Base-by-base conservation (phyloP, 1,140 invertebrate genomes). In the Aphelenchoides avenae region DNA sequence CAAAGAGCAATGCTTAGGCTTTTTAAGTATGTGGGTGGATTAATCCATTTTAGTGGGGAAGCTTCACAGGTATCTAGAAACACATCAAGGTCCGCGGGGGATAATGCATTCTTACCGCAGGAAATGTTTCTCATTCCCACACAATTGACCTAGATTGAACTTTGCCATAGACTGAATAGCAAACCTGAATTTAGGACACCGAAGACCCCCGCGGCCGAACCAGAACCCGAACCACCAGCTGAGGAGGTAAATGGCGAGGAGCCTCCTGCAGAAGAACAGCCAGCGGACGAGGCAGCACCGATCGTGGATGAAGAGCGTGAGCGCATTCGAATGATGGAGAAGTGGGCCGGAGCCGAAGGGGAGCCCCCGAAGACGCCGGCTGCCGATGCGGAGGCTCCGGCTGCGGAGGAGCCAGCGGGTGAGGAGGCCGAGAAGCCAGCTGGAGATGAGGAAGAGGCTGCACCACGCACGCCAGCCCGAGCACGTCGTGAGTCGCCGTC, bases 401-500 rank as follows among this genome's bases (percentile, higher is more conserved):
- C 31, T 0, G 57, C 31, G 1, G 57, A 68, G 20, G 57, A 66
- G 24, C 30, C 11, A 29, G 3, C 26, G 15, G 15, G 13, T 11
- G 52, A 51, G 42, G 54, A 36, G 26, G 44, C 36, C 5, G 40
- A 57, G 24, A 31, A 43, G n/a, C 26, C 44, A 34, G 26, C 52
- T 9, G 29, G 43, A 34, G 44, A 61, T 7, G 60, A 53, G 1
- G 29, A 41, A 6, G 40, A 49, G 46, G 34, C 31, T 15, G 20
- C 36, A 1, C 27, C 66, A 6, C 39, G 24, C 13, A 43, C 66
- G 27, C 64, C 64, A 27, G 27, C 48, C 20, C 57, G 57, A 4
- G 59, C 34, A 1, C 41, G 43, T 34, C 54, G 53, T n/a, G 51
- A 34, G 22, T 76, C 74, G 5, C 66, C 73, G 5, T 74, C 73